A percentile compares a stretch with the other conserved stretches of the same genome.
phyloP scores from a whole-genome alignment of 2,113 vertebrate species.

The Pitta sordida region DNA sequence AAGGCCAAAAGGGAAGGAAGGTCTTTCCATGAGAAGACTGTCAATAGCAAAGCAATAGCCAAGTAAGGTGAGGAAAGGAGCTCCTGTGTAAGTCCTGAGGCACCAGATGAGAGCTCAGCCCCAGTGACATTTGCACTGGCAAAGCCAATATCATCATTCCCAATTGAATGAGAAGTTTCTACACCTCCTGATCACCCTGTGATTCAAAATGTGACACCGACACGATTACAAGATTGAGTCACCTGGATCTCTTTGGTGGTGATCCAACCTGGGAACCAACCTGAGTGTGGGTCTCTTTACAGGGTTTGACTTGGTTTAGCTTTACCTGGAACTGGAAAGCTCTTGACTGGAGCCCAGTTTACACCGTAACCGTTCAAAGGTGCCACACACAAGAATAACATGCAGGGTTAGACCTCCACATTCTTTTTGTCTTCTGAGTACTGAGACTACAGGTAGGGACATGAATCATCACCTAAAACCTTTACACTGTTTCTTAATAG shows the following conservation, averaged over 20 bases:
- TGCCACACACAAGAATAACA: background rate
- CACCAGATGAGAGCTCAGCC: background rate
- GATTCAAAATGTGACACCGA: background rate
- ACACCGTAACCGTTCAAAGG: background rate
- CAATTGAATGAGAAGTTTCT: background rate
- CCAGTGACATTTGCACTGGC: background rate
- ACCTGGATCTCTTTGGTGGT: background rate
- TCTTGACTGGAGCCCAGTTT: background rate
- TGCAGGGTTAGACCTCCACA: background rate
- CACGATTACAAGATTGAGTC: fast-evolving
- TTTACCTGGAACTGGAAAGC: background rate
- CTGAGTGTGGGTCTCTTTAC: background rate
- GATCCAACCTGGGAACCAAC: background rate
- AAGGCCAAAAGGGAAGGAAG: background rate
- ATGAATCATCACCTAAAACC: background rate
- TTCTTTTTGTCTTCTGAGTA: background rate
- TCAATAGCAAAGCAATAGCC: background rate
- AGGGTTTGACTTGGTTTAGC: background rate
- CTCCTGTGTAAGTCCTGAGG: background rate
- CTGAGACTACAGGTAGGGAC: background rate
- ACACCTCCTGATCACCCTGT: fast-evolving
- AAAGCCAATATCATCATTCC: background rate
- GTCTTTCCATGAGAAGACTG: background rate
- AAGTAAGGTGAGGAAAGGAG: background rate
- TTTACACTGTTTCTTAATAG: background rate